These are phyloP conservation scores for Dolichotis patagonum DNA, from an alignment of 2,113 vertebrate genomes.

Conservation along the genomic window DNA sequence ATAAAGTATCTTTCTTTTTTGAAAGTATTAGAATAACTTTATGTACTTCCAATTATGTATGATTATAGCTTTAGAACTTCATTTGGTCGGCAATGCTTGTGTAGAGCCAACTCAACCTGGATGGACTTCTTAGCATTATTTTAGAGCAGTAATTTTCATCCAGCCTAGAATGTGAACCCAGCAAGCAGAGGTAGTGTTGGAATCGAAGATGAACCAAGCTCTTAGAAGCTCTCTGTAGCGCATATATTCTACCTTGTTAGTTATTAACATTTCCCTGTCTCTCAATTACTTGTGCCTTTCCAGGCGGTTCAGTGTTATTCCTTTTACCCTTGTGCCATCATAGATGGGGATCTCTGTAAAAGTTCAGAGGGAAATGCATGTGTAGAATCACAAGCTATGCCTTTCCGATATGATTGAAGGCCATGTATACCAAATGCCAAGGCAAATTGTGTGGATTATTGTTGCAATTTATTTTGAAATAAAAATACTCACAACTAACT, in stretches of 20 bases:
- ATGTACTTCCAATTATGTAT: not conserved
- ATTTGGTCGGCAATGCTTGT: not conserved
- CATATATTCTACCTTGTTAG: not conserved
- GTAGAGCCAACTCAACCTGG: not conserved
- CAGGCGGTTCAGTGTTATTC: not conserved
- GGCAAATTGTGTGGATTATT: not conserved
- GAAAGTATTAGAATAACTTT: conserved; percentile 55
- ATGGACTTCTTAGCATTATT: conserved; percentile 19
- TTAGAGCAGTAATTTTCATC: not conserved
- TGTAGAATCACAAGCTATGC: not conserved
- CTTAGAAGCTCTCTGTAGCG: not conserved
- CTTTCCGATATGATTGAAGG: not conserved
- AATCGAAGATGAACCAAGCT: not conserved
- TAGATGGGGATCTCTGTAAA: not conserved
- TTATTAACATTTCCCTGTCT: not conserved
- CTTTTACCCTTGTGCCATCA: not conserved
- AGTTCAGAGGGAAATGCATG: not conserved
- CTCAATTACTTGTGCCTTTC: not conserved
- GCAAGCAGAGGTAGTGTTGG: not conserved
- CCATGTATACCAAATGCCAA: not conserved
- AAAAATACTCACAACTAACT: conserved; percentile 20
- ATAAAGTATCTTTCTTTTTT: not conserved
- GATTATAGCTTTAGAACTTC: not conserved
- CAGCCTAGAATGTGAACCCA: not conserved
- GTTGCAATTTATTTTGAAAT: conserved; percentile 19